phyloP scores from a whole-genome alignment of 2,113 vertebrate species.

The Asarcornis scutulata region DNA sequence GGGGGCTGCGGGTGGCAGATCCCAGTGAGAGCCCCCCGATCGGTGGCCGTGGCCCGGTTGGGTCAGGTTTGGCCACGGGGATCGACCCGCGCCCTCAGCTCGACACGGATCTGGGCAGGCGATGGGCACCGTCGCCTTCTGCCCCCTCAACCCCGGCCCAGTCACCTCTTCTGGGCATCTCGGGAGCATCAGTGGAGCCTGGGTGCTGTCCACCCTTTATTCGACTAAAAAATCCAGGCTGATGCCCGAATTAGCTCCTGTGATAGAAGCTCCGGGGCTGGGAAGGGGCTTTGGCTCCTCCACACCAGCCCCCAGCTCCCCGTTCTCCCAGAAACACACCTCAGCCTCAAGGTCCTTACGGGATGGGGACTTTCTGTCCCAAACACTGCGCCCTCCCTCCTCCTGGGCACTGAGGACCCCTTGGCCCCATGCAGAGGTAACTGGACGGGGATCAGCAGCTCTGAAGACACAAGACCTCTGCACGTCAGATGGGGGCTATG shows the following conservation, averaged over 20 bases:
- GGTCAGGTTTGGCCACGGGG: rapidly evolving
- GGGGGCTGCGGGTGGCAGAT: not conserved
- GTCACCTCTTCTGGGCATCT: not conserved
- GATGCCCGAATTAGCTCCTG: rapidly evolving
- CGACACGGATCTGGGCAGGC: rapidly evolving
- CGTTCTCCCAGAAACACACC: not conserved
- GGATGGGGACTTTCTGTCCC: not conserved
- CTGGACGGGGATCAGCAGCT: not conserved
- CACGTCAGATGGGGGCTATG: rapidly evolving
- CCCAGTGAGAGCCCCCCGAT: not conserved
- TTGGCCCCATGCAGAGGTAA: not conserved
- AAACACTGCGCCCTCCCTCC: rapidly evolving
- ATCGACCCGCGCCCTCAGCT: rapidly evolving
- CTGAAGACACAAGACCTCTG: not conserved
- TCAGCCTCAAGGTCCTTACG: rapidly evolving
- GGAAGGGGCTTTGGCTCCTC: not conserved
- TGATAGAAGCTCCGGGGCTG: rapidly evolving
- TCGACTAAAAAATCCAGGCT: rapidly evolving
- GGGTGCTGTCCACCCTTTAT: rapidly evolving
- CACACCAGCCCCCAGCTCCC: not conserved
- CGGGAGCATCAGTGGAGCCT: rapidly evolving
- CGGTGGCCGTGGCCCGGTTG: rapidly evolving
- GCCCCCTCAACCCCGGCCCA: not conserved
- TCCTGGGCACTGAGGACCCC: not conserved
- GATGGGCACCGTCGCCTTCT: rapidly evolving